Conservation (phyloP, 2,797 vertebrate species). For the Neopelma chrysocephalum region DNA sequence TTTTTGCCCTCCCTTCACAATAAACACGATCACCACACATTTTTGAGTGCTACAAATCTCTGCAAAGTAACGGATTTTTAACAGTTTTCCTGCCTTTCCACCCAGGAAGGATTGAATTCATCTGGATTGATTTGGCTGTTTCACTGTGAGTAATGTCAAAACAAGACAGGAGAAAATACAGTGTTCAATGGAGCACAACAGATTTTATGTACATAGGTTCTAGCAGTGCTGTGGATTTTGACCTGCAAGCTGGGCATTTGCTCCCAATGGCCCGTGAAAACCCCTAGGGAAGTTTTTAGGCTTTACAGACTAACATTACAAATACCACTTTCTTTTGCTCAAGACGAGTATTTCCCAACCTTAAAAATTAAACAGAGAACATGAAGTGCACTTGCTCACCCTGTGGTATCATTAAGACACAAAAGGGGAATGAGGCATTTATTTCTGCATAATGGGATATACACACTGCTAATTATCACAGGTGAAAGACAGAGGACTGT, state of each 20-base stretch:
- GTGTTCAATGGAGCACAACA: slow-evolving; percentile 55
- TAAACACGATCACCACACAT: background rate
- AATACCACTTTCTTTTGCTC: slow-evolving; percentile 14
- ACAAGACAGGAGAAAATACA: slow-evolving; percentile 47
- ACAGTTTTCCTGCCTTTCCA: background rate
- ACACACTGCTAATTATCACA: background rate
- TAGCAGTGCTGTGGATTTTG: slow-evolving; percentile 48
- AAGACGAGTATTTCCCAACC: background rate
- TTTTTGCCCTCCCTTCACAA: background rate
- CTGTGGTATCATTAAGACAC: background rate
- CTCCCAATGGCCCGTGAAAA: slow-evolving; percentile 64
- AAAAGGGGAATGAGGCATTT: background rate
- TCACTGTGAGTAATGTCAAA: slow-evolving; percentile 55
- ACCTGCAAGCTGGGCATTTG: slow-evolving; percentile 60
- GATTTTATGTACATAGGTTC: slow-evolving; percentile 53
- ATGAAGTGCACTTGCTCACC: background rate
- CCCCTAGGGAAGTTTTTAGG: slow-evolving; percentile 16
- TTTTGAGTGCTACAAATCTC: background rate
- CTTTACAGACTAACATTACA: background rate
- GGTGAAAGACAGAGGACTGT: background rate
- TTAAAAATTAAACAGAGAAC: background rate
- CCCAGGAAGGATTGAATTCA: slow-evolving; percentile 21
- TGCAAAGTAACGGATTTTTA: background rate
- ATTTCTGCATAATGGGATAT: background rate
- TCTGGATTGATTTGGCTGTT: slow-evolving; percentile 45